A percentile compares a stretch with the other conserved stretches of the same genome.
Conservation (phyloP, 1,140 invertebrate species). For the Homarus americanus region DNA sequence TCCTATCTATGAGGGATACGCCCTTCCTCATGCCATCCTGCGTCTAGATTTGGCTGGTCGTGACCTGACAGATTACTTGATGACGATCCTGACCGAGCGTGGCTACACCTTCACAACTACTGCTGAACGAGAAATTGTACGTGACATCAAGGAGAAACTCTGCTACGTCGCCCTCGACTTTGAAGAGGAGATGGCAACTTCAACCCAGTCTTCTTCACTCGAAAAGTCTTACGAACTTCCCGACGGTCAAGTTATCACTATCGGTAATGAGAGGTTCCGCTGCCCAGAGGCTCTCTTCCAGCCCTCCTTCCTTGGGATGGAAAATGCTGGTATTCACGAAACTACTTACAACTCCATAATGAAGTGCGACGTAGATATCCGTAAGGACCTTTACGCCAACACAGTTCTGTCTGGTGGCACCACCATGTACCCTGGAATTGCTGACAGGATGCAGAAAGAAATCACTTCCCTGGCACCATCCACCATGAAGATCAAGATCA, state of each 20-base stretch:
- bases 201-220: conserved; percentile 80
- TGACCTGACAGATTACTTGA: conserved; percentile 93
- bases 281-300: conserved; percentile 89
- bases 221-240: conserved; percentile 85
- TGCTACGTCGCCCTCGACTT: conserved; percentile 87
- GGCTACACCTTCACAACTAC: conserved; percentile 79
- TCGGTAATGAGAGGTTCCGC: conserved; percentile 82
- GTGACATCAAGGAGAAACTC: conserved; percentile 95
- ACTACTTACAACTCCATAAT: conserved; percentile 85
- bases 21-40: conserved; percentile 91
- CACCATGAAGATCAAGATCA: conserved; percentile 96
- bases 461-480: conserved; percentile 91
- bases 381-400: conserved; percentile 89
- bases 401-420: conserved; percentile 89
- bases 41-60: conserved; percentile 92
- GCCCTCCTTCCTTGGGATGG: conserved; percentile 90
- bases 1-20: conserved; percentile 95
- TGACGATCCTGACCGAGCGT: conserved; percentile 93
- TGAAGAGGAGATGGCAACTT: conserved; percentile 67
- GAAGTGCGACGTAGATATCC: conserved; percentile 85
- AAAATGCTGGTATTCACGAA: conserved; percentile 89
- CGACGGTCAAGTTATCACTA: conserved; percentile 78
- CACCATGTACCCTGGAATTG: conserved; percentile 90
- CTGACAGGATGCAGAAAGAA: conserved; percentile 91
- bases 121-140: conserved; percentile 92